Base-by-base conservation (phyloP, 1,140 invertebrate genomes). In the Orussus abietinus region DNA sequence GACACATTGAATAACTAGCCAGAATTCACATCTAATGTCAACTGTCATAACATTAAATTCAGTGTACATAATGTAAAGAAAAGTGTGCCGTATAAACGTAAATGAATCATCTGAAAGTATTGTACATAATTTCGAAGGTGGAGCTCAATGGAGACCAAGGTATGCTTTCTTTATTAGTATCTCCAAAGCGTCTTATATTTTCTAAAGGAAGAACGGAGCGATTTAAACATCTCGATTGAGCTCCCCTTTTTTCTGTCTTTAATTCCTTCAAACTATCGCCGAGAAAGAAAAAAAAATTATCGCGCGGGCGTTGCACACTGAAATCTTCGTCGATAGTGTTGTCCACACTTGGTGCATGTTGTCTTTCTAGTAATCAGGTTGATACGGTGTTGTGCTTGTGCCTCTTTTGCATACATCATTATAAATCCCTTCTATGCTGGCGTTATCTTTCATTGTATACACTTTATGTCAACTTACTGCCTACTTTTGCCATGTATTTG, bases 31-130 rank as follows among this genome's bases (percentile, higher is more conserved):
- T 21, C 38, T 51, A 59, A 38, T 38, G 50, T 41, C 55, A 53
- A 51, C 46, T 42, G 34, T 57, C 47, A 49, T 57, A 53, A 47
- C 48, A 55, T 55, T 57, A 49, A 61, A 56, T 37, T 62, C 49
- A 66, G 49, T 66, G 62, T 69, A 66, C 35, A 66, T 69, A 66
- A 64, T 69, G 66, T 69, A 69, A 67, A 66, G 53, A 62, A 47
- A 63, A 49, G 55, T 63, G 38, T 60, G 59, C 57, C 59, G 64
- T 42, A 69, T 64, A 66, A 66, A 68, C 50, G 34, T 55, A 43
- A 60, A 51, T 64, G 50, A 59, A 41, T 63, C 51, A 61, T 61
- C 46, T 45, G 40, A 62, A 62, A 42, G 25, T 55, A 51, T 64
- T 55, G 57, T 66, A 63, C 49, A 40, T 62, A 55, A 66, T 67